Base-by-base conservation (phyloP, 2,797 vertebrate genomes). In the Podarcis lilfordi region DNA sequence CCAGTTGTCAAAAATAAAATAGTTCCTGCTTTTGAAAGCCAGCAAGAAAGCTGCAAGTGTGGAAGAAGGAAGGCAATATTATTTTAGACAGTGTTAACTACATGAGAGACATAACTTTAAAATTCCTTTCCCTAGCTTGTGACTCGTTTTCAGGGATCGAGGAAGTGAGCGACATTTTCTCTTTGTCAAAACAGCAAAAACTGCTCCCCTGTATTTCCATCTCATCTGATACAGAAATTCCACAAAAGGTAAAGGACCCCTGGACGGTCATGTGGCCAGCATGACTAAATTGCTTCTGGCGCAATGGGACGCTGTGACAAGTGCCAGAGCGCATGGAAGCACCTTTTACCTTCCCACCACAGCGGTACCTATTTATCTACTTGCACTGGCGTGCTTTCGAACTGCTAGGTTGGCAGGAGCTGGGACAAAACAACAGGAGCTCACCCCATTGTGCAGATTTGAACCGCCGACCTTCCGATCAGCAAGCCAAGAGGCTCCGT, bases 31-130 rank as follows among this genome's bases (percentile, higher is more conserved):
- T 32, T 50, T 4, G 2, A 6, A 17, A 29, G 8, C 2, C 32
- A 27, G 45, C 81, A 32, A 17, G 64, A 61, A 78, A 21, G 11
- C 13, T 77, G 15, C 23, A 76, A 66, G 3, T 35, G 55, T 61
- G 87, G 50, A 45, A 43, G 61, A 29, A 59, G 45, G 74, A 69
- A 59, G 8, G 8, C 45, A 25, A n/a, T 13, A 55, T 78, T 59
- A 59, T 68, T 88, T 79, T 32, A 61, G 10, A 11, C 1, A 75
- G 1, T 29, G 1, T 15, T n/a, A 80, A 74, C 23, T 74, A 43
- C 27, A 66, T 2, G 40, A 4, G 7, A 72, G n/a, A 43, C 80
- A 91, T 90, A 91, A 86, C 82, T 92, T 88, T n/a, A 79, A 37
- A 55, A 23, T 11, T 77, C 25, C 93, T 92, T 55, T 50, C 40